These are phyloP conservation scores for Pygoscelis antarcticus DNA, from an alignment of 2,113 vertebrate species.

Conservation along the genomic window DNA sequence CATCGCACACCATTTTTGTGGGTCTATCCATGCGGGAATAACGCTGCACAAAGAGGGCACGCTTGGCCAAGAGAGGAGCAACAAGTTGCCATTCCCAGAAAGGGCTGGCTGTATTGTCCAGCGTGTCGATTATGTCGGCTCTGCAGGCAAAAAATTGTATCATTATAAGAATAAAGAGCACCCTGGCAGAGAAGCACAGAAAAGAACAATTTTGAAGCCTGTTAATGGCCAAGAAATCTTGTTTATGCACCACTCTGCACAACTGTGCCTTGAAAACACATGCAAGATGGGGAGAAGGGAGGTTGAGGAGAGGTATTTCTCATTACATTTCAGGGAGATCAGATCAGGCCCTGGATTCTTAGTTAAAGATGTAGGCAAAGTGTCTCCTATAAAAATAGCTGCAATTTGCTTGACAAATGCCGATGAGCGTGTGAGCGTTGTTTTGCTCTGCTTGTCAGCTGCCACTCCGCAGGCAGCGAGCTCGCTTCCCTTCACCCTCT, in stretches of 20 bases:
- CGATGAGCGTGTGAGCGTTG: not conserved
- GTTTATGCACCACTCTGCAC: not conserved
- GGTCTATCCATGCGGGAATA: not conserved
- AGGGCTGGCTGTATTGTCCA: not conserved
- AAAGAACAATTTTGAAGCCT: not conserved
- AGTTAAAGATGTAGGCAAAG: not conserved
- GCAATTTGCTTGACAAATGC: not conserved
- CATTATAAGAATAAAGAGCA: not conserved
- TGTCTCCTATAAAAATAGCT: constrained; percentile 10
- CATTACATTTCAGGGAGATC: not conserved
- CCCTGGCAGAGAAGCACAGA: not conserved
- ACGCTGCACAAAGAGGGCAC: not conserved
- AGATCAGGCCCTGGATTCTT: not conserved
- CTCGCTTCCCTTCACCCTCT: not conserved
- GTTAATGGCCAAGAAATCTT: not conserved
- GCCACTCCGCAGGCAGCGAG: not conserved
- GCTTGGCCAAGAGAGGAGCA: not conserved
- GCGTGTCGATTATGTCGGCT: not conserved
- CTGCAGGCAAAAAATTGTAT: not conserved
- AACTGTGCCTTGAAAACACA: not conserved
- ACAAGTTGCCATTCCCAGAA: not conserved
- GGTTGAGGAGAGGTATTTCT: not conserved
- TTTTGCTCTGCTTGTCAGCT: not conserved
- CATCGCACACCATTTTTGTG: rapidly evolving
- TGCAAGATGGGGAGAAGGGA: not conserved